A percentile compares a stretch with the other conserved stretches of the same genome.
These are phyloP conservation scores for Drosophila mercatorum DNA, from an alignment of 2,888 invertebrate species.

Conservation along the genomic window DNA sequence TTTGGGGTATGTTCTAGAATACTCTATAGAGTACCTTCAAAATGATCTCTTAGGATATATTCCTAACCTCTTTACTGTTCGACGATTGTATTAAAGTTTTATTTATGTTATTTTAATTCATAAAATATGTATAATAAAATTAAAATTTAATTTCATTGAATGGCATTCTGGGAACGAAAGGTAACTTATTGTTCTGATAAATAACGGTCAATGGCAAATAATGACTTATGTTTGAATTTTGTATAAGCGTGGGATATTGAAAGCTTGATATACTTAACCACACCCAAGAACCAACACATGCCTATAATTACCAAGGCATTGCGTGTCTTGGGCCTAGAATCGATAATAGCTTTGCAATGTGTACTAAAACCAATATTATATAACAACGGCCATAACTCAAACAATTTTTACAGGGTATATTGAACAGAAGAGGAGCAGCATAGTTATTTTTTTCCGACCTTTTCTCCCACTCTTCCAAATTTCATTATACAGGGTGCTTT, in stretches of 20 bases:
- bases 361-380: neutral
- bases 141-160: too few species aligned
- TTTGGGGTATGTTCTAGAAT: too few species aligned
- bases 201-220: neutral
- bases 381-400: neutral
- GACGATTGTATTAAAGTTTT: too few species aligned
- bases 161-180: too few species aligned
- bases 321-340: neutral
- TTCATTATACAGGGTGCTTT: slow-evolving; percentile 8
- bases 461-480: neutral
- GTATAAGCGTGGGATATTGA: neutral
- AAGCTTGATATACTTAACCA: neutral
- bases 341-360: neutral
- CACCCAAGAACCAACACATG: too few species aligned
- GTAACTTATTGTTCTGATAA: too few species aligned
- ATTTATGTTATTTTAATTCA: too few species aligned
- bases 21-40: too few species aligned
- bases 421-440: neutral
- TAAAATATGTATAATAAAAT: too few species aligned
- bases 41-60: too few species aligned
- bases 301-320: neutral
- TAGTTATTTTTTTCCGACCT: neutral
- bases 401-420: slow-evolving; percentile 1
- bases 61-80: too few species aligned
- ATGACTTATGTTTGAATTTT: neutral